Evolutionary conservation across 2,113 vertebrate genomes (phyloP).

Genomic region (Protomyctophum bolini): DNA sequence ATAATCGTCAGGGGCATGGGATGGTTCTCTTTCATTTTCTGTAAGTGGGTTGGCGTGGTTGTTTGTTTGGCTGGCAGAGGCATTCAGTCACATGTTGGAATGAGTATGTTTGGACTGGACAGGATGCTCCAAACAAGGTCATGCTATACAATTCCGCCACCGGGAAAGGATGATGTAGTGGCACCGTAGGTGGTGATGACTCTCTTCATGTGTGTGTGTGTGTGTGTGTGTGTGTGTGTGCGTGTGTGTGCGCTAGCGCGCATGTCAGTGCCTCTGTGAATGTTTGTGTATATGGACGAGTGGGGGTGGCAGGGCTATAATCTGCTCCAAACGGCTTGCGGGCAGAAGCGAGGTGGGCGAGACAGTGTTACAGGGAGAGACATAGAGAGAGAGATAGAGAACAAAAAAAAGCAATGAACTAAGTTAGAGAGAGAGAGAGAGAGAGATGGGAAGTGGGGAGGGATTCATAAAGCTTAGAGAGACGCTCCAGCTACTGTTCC

Average conservation of each 20-base stretch:
- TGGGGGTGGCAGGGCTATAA: constrained; percentile 77
- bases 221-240: background rate
- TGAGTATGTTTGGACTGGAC: constrained; percentile 65
- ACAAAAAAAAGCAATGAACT: background rate
- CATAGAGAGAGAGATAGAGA: constrained; percentile 29
- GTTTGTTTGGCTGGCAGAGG: constrained; percentile 31
- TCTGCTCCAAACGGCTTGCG: constrained; percentile 79
- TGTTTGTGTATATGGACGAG: constrained; percentile 69
- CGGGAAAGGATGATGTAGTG: constrained; percentile 64
- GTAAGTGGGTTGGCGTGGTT: constrained; percentile 50
- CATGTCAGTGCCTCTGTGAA: constrained; percentile 46
- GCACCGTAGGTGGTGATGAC: constrained; percentile 69
- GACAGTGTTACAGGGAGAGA: constrained; percentile 75
- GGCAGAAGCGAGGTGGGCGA: constrained; percentile 77
- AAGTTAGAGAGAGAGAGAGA: constrained; percentile 27
- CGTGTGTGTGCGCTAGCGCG: background rate
- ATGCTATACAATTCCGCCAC: constrained; percentile 31
- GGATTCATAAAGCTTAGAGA: constrained; percentile 42
- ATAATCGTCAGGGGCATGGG: constrained; percentile 40
- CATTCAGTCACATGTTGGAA: constrained; percentile 49
- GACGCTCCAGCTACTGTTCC: constrained; percentile 55
- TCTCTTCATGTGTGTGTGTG: constrained; percentile 26
- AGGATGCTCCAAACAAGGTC: constrained; percentile 69
- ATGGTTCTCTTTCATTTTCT: constrained; percentile 56
- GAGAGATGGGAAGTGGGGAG: constrained; percentile 7